A percentile compares a stretch with the other conserved stretches of the same genome.
These are phyloP conservation scores for Lates japonicus DNA, from an alignment of 2,797 vertebrate species.

Conservation along the genomic window DNA sequence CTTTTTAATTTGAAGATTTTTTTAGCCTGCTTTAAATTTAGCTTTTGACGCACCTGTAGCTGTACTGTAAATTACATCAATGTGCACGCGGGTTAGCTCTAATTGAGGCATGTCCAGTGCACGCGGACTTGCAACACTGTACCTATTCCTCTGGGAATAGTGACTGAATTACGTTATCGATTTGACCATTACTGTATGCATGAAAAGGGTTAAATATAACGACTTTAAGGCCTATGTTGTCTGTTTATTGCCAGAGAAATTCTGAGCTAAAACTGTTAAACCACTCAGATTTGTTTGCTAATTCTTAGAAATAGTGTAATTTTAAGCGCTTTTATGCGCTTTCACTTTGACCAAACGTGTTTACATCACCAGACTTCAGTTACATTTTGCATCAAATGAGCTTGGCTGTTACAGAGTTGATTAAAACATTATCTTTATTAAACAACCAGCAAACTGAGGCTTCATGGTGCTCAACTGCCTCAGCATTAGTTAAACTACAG, in stretches of 20 bases:
- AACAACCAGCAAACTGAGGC: too few relatives aligned
- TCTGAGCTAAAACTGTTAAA: not conserved
- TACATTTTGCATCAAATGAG: constrained; percentile 3
- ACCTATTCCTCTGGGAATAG: constrained; percentile 27
- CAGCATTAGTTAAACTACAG: not conserved
- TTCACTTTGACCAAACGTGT: not conserved
- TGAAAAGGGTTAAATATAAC: constrained; percentile 35
- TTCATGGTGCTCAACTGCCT: not conserved
- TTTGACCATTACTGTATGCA: constrained; percentile 37
- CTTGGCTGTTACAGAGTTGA: not conserved
- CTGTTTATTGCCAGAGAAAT: constrained; percentile 21
- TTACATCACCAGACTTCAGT: not conserved
- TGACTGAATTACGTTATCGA: constrained; percentile 42
- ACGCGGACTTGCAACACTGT: constrained; percentile 26
- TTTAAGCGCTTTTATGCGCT: not conserved
- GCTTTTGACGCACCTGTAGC: constrained; percentile 57
- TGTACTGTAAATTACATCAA: constrained; percentile 28
- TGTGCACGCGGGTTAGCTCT: constrained; percentile 40
- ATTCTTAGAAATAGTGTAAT: not conserved
- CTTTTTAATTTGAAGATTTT: not conserved
- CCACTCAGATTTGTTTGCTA: not conserved
- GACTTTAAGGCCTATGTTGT: constrained; percentile 19
- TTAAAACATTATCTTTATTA: constrained; percentile 18
- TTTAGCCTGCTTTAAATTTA: not conserved
- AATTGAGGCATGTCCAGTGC: constrained; percentile 48